Evolutionary conservation across 1,140 invertebrate species (phyloP).

Genomic region (Drosophila rhopaloa): DNA sequence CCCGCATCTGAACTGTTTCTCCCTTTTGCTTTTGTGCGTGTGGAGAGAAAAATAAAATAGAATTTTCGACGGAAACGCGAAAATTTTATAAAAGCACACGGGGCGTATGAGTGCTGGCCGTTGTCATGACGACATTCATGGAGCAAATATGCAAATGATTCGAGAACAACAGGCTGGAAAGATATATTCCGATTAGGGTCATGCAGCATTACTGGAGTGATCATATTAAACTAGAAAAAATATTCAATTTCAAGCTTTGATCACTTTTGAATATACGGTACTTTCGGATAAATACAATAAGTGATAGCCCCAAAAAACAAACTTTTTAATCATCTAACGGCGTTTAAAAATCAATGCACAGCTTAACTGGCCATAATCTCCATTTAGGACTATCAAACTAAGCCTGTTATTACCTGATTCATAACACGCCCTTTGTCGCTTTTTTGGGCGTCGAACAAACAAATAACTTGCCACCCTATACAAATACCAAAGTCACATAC

Average conservation of each 20-base stretch:
- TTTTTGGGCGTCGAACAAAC: slow-evolving; percentile 27
- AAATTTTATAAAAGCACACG: slow-evolving; percentile 60
- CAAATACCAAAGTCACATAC: slow-evolving; percentile 24
- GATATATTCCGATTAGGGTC: slow-evolving; percentile 3
- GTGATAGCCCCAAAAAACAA: no score
- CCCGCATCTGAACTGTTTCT: background rate
- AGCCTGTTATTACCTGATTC: slow-evolving; percentile 47
- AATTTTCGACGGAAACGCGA: slow-evolving; percentile 55
- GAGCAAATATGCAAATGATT: slow-evolving; percentile 34
- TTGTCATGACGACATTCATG: slow-evolving; percentile 36
- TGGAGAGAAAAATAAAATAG: slow-evolving; percentile 37
- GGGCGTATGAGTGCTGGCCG: slow-evolving; percentile 42
- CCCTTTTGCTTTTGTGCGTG: slow-evolving; percentile 19
- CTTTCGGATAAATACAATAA: no score
- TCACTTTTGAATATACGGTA: background rate
- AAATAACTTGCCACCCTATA: slow-evolving; percentile 29
- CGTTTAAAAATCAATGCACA: slow-evolving; percentile 16
- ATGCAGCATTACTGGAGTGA: background rate
- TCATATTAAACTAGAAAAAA: no score
- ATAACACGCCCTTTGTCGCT: slow-evolving; percentile 44
- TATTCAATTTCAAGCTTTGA: background rate
- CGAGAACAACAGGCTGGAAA: slow-evolving; percentile 15
- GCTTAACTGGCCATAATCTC: slow-evolving; percentile 37
- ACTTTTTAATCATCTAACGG: slow-evolving; percentile 7
- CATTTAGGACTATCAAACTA: slow-evolving; percentile 39